Conservation (phyloP, 2,797 vertebrate species). For the Scarus forsteni region DNA sequence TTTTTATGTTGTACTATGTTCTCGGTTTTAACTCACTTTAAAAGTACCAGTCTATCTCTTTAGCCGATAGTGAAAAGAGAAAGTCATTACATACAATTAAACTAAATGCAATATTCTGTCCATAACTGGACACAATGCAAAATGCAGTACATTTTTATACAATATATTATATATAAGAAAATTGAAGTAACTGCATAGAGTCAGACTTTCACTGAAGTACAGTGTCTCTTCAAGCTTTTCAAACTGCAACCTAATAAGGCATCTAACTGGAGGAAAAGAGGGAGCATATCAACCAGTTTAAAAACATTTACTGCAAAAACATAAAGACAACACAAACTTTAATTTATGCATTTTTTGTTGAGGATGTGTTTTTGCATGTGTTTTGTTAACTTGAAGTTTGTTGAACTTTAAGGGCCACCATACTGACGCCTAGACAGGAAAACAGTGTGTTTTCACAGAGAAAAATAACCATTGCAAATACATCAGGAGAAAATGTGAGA, state of each 20-base stretch:
- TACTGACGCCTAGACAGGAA: background rate
- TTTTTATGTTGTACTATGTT: too few relatives aligned
- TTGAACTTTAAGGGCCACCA: background rate
- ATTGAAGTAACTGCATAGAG: conserved; percentile 1
- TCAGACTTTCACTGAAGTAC: background rate
- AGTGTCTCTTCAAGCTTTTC: background rate
- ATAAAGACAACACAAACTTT: background rate
- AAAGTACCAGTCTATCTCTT: too few relatives aligned
- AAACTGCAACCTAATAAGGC: background rate
- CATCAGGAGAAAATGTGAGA: background rate
- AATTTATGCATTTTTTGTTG: too few relatives aligned
- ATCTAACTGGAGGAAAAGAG: too few relatives aligned
- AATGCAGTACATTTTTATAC: conserved; percentile 22
- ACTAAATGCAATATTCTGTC: conserved; percentile 12
- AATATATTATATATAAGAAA: conserved; percentile 45
- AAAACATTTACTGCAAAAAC: too few relatives aligned
- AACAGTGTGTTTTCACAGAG: background rate
- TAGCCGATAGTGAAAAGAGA: too few relatives aligned
- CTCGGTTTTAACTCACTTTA: too few relatives aligned
- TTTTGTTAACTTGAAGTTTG: background rate
- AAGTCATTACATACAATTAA: conserved; percentile 19
- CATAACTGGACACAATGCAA: conserved; percentile 21
- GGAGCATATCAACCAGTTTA: too few relatives aligned
- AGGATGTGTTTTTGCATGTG: background rate
- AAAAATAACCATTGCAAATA: background rate